Evolutionary conservation across 1,140 invertebrate species (phyloP).

Genomic region (Drosophila kanapiae): DNA sequence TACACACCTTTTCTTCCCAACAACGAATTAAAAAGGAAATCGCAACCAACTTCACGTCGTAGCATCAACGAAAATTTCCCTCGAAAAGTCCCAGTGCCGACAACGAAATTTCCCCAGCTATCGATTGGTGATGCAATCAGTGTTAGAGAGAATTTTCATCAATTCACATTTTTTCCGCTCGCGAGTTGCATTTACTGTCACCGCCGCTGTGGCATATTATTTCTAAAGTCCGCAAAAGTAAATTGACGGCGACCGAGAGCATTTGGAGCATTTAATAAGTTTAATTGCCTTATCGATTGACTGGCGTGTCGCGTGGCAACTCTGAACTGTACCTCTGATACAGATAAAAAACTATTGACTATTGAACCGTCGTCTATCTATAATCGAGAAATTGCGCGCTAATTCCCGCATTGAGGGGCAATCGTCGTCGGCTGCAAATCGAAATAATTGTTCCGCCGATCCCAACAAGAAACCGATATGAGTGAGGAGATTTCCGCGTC

Average conservation of each 20-base stretch:
- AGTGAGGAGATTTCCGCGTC: slow-evolving; percentile 64
- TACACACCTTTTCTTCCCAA: slow-evolving; percentile 84
- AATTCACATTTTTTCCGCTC: slow-evolving; percentile 36
- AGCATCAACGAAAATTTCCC: slow-evolving; percentile 55
- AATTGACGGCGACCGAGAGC: slow-evolving; percentile 6
- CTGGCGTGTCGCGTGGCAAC: slow-evolving; percentile 73
- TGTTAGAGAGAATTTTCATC: slow-evolving; percentile 57
- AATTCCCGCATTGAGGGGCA: slow-evolving; percentile 62
- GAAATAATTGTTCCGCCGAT: slow-evolving; percentile 6
- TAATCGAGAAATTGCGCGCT: slow-evolving; percentile 83
- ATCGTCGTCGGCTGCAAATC: slow-evolving; percentile 55
- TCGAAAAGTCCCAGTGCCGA: slow-evolving; percentile 44
- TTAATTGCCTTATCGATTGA: slow-evolving; percentile 74
- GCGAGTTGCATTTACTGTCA: slow-evolving; percentile 15
- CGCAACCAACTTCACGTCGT: slow-evolving; percentile 78
- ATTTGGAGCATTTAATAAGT: slow-evolving; percentile 45
- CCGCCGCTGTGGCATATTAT: slow-evolving; percentile 8
- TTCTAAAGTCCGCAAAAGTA: slow-evolving; percentile 29
- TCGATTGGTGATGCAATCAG: slow-evolving; percentile 82
- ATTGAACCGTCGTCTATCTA: slow-evolving; percentile 78
- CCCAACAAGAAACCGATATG: slow-evolving; percentile 30
- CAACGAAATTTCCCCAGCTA: slow-evolving; percentile 73
- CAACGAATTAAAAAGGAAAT: slow-evolving; percentile 85
- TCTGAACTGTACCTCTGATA: slow-evolving; percentile 80
- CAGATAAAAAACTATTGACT: slow-evolving; percentile 82